Percentiles rank a stretch among this genome's conserved stretches.
Conservation (phyloP, 2,797 vertebrate genomes). For the Enteromius unitaeniatus region DNA sequence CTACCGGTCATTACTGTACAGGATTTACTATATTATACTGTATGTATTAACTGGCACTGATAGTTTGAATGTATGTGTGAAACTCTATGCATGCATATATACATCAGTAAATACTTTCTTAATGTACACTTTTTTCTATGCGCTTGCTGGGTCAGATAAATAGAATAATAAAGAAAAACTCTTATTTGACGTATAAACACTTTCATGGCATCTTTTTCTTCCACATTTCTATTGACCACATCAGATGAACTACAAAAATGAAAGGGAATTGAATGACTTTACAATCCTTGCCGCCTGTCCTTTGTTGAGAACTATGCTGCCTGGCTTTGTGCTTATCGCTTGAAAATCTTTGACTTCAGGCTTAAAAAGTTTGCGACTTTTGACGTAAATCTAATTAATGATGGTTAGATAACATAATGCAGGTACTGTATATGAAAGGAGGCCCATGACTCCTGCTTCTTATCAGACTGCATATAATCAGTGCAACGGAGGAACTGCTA, state of each 20-base stretch:
- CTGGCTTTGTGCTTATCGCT: neutral
- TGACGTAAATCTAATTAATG: constrained; percentile 3
- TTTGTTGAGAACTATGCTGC: neutral
- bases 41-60: neutral
- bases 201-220: constrained; percentile 6
- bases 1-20: neutral
- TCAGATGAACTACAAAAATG: neutral
- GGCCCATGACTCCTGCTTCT: neutral
- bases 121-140: neutral
- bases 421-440: neutral
- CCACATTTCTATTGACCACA: neutral
- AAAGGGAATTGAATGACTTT: neutral
- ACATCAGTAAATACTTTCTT: neutral
- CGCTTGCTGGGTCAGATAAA: constrained; percentile 15
- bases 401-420: neutral
- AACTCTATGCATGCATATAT: neutral
- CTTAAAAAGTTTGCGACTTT: neutral
- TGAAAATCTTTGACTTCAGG: neutral
- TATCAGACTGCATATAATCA: neutral
- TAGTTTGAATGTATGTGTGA: neutral
- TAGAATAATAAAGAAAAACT: neutral
- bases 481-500: neutral
- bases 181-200: neutral
- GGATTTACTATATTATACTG: neutral
- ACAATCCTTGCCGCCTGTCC: neutral